Conservation (phyloP, 2,888 invertebrate genomes). For the Himalopsyche anomala region DNA sequence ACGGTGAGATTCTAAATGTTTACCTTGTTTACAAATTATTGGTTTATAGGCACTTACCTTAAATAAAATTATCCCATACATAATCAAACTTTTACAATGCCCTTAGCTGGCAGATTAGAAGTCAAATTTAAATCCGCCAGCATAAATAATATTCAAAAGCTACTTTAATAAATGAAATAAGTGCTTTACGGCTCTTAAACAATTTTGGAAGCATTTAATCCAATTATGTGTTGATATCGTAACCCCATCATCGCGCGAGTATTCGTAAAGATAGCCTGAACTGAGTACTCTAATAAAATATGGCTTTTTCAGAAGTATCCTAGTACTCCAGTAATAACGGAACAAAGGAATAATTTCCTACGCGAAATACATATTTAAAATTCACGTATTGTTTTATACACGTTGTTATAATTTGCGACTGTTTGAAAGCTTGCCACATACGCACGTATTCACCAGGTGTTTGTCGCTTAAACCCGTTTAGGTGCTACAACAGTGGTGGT, state of each 20-base stretch:
- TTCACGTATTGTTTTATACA: slow-evolving; percentile 30
- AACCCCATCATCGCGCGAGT: slow-evolving; percentile 15
- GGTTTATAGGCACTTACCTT: too few species aligned
- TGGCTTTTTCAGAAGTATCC: not conserved
- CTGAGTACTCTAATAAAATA: not conserved
- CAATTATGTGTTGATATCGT: slow-evolving; percentile 19
- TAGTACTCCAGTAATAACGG: slow-evolving; percentile 8
- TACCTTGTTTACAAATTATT: too few species aligned
- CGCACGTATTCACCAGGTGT: slow-evolving; percentile 27
- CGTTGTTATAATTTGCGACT: slow-evolving; percentile 21
- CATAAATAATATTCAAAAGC: slow-evolving; percentile 2
- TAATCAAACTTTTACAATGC: not conserved
- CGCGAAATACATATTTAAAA: slow-evolving; percentile 31
- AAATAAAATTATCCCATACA: not conserved
- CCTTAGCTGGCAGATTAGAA: not conserved
- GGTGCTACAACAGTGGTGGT: slow-evolving; percentile 6
- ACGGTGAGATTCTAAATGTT: too few species aligned
- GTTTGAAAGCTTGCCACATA: slow-evolving; percentile 27
- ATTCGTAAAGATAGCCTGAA: not conserved
- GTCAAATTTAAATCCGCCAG: not conserved
- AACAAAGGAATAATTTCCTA: slow-evolving; percentile 26
- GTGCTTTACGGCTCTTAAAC: slow-evolving; percentile 26
- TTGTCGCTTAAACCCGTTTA: slow-evolving; percentile 26
- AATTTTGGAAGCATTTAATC: slow-evolving; percentile 24
- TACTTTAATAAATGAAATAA: slow-evolving; percentile 8